Conservation (phyloP, 2,113 vertebrate genomes). For the Burhinus oedicnemus region DNA sequence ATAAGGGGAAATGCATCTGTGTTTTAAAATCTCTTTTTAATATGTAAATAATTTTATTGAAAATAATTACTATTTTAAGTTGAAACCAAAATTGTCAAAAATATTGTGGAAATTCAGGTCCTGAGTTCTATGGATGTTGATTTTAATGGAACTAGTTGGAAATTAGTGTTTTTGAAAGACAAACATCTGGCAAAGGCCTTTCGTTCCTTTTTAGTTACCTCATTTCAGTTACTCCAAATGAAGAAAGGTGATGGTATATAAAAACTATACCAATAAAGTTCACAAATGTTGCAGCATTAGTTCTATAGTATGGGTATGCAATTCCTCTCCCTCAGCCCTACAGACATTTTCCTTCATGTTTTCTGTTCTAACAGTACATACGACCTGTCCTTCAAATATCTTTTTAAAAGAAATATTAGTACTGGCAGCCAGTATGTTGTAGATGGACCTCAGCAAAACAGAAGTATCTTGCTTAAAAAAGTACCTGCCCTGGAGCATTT, state of each 20-base stretch:
- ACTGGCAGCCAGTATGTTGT: neutral
- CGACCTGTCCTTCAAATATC: neutral
- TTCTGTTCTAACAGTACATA: neutral
- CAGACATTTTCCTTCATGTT: neutral
- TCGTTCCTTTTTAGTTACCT: neutral
- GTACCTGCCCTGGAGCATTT: neutral
- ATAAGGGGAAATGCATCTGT: neutral
- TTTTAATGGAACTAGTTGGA: neutral
- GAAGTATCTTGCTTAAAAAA: neutral
- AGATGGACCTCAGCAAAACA: neutral
- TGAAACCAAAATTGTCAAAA: neutral
- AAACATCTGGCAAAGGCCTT: neutral
- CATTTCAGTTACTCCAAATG: neutral
- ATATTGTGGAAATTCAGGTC: neutral
- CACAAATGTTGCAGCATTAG: neutral
- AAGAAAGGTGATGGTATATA: neutral
- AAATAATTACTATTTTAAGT: neutral
- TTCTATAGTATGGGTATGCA: neutral
- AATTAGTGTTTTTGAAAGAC: neutral
- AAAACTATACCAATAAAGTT: neutral
- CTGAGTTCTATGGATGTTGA: neutral
- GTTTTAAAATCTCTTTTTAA: neutral
- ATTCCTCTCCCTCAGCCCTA: neutral
- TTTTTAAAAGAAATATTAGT: constrained; percentile 6
- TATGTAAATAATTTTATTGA: neutral